These are phyloP conservation scores for Eupithecia dodoneata DNA, from an alignment of 2,888 invertebrate species.

Conservation along the genomic window DNA sequence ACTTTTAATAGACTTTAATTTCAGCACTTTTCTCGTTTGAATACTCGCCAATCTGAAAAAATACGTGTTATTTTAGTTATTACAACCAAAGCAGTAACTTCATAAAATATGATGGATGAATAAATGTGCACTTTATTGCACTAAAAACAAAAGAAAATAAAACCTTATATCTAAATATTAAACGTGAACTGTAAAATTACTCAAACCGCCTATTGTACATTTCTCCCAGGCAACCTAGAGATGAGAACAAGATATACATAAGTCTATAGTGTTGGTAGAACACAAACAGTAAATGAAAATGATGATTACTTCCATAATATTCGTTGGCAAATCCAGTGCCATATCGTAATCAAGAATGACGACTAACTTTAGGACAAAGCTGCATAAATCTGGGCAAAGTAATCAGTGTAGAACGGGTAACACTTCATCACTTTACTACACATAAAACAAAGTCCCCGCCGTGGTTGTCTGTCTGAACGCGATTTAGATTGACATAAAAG, in stretches of 20 bases:
- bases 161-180: too few species aligned
- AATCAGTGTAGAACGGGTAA: conserved; percentile 2
- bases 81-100: not conserved
- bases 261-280: too few species aligned
- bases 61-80: not conserved
- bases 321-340: not conserved
- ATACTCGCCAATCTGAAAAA: conserved; percentile 68
- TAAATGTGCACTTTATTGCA: too few species aligned
- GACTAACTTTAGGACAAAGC: not conserved
- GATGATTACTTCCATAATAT: not conserved
- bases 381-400: not conserved
- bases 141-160: too few species aligned
- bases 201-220: too few species aligned
- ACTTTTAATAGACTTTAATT: not conserved
- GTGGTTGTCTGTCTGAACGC: not conserved
- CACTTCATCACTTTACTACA: not conserved
- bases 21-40: conserved; percentile 67
- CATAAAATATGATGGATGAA: too few species aligned
- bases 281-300: too few species aligned
- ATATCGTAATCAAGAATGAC: not conserved
- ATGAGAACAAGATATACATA: too few species aligned
- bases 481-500: not conserved
- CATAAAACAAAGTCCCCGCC: not conserved
- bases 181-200: too few species aligned
- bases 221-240: too few species aligned